Evolutionary conservation across 1,140 invertebrate genomes (phyloP).

Genomic region (Drosophila teissieri): DNA sequence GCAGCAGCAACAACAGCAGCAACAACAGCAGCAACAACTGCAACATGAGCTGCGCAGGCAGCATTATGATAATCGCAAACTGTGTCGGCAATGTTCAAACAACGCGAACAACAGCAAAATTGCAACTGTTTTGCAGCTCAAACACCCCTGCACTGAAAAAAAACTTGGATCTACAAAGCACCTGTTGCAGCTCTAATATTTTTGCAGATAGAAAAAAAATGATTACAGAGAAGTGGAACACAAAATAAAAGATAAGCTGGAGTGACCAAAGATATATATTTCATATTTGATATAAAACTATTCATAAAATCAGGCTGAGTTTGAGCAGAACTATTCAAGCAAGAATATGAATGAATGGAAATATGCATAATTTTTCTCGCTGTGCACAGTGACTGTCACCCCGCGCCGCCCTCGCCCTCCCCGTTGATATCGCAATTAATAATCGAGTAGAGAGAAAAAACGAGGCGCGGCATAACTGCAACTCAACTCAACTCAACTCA

Average conservation of each 20-base stretch:
- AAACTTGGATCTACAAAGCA: neutral
- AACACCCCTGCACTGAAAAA: slow-evolving; percentile 27
- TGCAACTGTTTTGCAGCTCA: slow-evolving; percentile 75
- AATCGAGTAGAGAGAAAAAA: slow-evolving; percentile 61
- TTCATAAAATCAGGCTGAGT: too few relatives aligned
- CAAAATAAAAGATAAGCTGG: too few relatives aligned
- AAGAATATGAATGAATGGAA: neutral
- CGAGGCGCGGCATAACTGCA: slow-evolving; percentile 53
- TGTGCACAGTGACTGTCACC: slow-evolving; percentile 25
- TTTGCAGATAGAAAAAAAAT: too few relatives aligned
- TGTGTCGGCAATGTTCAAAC: slow-evolving; percentile 75
- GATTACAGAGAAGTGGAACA: too few relatives aligned
- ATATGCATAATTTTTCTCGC: neutral
- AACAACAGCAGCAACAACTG: slow-evolving; percentile 4
- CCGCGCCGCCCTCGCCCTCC: slow-evolving; percentile 8
- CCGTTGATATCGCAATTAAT: slow-evolving; percentile 73
- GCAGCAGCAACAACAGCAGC: neutral
- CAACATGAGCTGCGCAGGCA: slow-evolving; percentile 62
- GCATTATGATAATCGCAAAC: slow-evolving; percentile 79
- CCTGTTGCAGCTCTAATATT: neutral
- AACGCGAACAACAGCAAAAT: slow-evolving; percentile 59
- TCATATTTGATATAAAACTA: too few relatives aligned
- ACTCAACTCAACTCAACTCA: slow-evolving; percentile 29
- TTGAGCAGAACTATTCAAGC: too few relatives aligned
- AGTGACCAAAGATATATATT: too few relatives aligned